Percentiles rank a stretch among this genome's conserved stretches.
phyloP scores from a whole-genome alignment of 2,888 invertebrate genomes.

The Crioceris asparagi region DNA sequence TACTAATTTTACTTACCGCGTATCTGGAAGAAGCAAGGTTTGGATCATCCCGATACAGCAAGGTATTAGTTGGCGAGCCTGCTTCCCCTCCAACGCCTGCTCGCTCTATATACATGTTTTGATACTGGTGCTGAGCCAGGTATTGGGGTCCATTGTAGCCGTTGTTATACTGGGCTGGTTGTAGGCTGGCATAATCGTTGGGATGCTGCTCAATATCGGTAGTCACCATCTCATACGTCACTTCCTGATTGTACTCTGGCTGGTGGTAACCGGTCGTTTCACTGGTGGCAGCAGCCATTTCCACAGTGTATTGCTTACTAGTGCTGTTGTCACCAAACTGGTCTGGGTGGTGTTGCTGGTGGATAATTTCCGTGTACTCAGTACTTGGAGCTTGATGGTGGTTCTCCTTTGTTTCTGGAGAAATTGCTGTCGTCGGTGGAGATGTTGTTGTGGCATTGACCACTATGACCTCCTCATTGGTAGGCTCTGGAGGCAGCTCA shows the following conservation, averaged over 20 bases:
- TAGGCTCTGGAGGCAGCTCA: slow-evolving; percentile 26
- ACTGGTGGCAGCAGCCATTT: too few species aligned
- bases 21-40: slow-evolving; percentile 49
- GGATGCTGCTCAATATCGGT: slow-evolving; percentile 28
- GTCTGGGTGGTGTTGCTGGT: slow-evolving; percentile 4
- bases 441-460: slow-evolving; percentile 23
- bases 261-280: slow-evolving; percentile 9
- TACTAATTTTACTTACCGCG: slow-evolving; percentile 20
- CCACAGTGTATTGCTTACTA: neutral
- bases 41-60: slow-evolving; percentile 54
- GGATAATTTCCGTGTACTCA: slow-evolving; percentile 8
- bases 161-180: slow-evolving; percentile 44
- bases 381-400: slow-evolving; percentile 9
- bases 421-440: slow-evolving; percentile 16
- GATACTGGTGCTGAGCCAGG: slow-evolving; percentile 28
- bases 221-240: slow-evolving; percentile 13
- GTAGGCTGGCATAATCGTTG: slow-evolving; percentile 54
- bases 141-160: slow-evolving; percentile 28
- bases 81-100: slow-evolving; percentile 35
- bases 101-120: slow-evolving; percentile 21
- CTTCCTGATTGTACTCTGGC: slow-evolving; percentile 13
- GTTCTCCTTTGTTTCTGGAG: slow-evolving; percentile 11
- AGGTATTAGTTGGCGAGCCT: slow-evolving; percentile 45
- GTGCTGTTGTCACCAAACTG: slow-evolving; percentile 1
- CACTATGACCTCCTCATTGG: slow-evolving; percentile 35